phyloP scores from a whole-genome alignment of 1,140 invertebrate genomes.

The Drosophila erecta region DNA sequence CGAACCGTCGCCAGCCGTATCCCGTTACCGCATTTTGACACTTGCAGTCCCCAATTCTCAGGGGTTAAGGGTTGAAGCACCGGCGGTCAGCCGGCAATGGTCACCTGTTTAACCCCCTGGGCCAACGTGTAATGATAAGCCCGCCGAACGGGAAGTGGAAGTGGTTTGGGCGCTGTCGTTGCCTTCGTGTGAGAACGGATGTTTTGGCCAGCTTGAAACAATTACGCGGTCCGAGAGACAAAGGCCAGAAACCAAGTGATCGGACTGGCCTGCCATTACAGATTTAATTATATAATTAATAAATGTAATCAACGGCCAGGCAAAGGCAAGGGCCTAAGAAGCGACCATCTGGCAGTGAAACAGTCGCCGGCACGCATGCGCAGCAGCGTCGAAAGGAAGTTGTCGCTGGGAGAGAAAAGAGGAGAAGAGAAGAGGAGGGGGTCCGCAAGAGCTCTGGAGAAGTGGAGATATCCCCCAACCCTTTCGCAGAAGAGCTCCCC shows the following conservation, averaged over 20 bases:
- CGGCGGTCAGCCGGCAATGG: not conserved
- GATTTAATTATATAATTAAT: conserved; percentile 83
- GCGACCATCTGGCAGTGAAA: conserved; percentile 56
- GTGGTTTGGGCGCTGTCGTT: conserved; percentile 58
- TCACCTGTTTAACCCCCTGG: conserved; percentile 33
- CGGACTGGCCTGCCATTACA: conserved; percentile 65
- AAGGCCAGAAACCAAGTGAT: conserved; percentile 45
- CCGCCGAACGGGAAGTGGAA: conserved; percentile 74
- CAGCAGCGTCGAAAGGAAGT: conserved; percentile 53
- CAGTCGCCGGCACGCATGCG: conserved; percentile 65
- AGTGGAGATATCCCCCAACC: conserved; percentile 22
- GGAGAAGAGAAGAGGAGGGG: not conserved
- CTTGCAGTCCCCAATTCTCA: conserved; percentile 21
- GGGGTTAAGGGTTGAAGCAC: conserved; percentile 61
- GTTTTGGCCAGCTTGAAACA: conserved; percentile 62
- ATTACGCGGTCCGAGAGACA: conserved; percentile 61
- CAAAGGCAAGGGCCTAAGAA: conserved; percentile 17
- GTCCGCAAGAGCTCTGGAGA: not conserved
- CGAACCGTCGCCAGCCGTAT: conserved; percentile 15
- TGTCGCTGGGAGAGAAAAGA: conserved; percentile 30
- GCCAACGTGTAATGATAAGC: conserved; percentile 21
- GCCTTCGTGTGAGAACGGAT: conserved; percentile 70
- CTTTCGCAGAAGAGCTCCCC: conserved; percentile 33
- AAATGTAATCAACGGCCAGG: conserved; percentile 75
- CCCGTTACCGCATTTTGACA: conserved; percentile 41